These are phyloP conservation scores for Podiceps cristatus DNA, from an alignment of 2,113 vertebrate species.

Conservation along the genomic window DNA sequence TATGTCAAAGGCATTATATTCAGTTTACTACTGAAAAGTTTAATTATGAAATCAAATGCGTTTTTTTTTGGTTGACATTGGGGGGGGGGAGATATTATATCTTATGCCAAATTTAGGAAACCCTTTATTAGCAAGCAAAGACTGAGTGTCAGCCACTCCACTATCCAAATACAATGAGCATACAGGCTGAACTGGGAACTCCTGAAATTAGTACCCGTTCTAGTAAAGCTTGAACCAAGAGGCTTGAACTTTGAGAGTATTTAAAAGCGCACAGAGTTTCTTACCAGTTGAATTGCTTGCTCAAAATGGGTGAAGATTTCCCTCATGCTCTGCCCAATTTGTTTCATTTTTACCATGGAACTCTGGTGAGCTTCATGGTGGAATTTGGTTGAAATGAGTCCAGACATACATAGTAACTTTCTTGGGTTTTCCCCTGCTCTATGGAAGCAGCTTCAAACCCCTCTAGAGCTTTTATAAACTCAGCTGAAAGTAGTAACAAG, in stretches of 20 bases:
- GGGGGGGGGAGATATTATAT: not conserved
- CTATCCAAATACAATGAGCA: not conserved
- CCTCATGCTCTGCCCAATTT: constrained; percentile 61
- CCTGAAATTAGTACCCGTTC: not conserved
- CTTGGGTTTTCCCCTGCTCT: not conserved
- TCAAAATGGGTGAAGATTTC: constrained; percentile 68
- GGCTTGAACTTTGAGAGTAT: not conserved
- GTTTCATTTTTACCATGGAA: constrained; percentile 74
- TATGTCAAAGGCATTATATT: not conserved
- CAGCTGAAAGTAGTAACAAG: not conserved
- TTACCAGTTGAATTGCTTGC: constrained; percentile 76
- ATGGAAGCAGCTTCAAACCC: not conserved
- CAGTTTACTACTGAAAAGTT: not conserved
- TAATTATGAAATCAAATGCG: not conserved
- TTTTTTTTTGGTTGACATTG: not conserved
- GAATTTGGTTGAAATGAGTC: constrained; percentile 81
- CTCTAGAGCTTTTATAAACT: constrained; percentile 15
- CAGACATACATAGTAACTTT: constrained; percentile 84
- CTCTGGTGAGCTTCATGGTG: constrained; percentile 74
- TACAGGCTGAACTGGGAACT: not conserved
- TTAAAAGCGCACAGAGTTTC: not conserved
- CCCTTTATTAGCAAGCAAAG: not conserved
- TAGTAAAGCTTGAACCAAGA: not conserved
- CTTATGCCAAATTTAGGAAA: not conserved
- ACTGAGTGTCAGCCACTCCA: not conserved